A percentile compares a stretch with the other conserved stretches of the same genome.
phyloP scores from a whole-genome alignment of 2,888 invertebrate species.

The Noctua comes region DNA sequence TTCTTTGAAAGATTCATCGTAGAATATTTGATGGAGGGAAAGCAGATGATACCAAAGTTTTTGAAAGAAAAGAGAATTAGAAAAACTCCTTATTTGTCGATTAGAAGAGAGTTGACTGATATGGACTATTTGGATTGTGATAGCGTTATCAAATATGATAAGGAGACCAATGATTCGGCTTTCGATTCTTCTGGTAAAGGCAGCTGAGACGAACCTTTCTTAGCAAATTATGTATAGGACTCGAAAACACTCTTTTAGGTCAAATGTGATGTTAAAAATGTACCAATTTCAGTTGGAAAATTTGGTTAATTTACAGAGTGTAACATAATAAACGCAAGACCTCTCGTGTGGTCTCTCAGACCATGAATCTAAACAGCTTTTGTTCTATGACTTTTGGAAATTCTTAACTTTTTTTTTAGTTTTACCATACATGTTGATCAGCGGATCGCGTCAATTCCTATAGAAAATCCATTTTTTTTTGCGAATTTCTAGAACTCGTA shows the following conservation, averaged over 20 bases:
- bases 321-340: too few relatives aligned
- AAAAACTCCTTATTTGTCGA: constrained; percentile 84
- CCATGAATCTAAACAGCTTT: too few relatives aligned
- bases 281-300: constrained; percentile 24
- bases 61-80: constrained; percentile 81
- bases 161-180: constrained; percentile 70
- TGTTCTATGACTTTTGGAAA: too few relatives aligned
- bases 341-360: too few relatives aligned
- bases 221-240: constrained; percentile 10
- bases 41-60: constrained; percentile 80
- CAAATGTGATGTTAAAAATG: constrained; percentile 25
- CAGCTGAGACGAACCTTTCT: constrained; percentile 64
- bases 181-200: constrained; percentile 66
- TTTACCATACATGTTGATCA: too few relatives aligned
- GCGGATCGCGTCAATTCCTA: too few relatives aligned
- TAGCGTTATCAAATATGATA: constrained; percentile 75
- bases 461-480: too few relatives aligned
- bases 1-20: constrained; percentile 85
- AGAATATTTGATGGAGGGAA: constrained; percentile 84
- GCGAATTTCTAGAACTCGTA: too few relatives aligned
- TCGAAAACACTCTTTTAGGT: constrained; percentile 8
- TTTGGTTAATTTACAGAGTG: neutral
- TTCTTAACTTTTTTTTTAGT: too few relatives aligned
- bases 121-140: constrained; percentile 84
- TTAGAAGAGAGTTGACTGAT: constrained; percentile 81